Percentiles rank a stretch among this genome's conserved stretches.
These are phyloP conservation scores for Petrolisthes cinctipes DNA, from an alignment of 2,888 invertebrate species.

Conservation along the genomic window DNA sequence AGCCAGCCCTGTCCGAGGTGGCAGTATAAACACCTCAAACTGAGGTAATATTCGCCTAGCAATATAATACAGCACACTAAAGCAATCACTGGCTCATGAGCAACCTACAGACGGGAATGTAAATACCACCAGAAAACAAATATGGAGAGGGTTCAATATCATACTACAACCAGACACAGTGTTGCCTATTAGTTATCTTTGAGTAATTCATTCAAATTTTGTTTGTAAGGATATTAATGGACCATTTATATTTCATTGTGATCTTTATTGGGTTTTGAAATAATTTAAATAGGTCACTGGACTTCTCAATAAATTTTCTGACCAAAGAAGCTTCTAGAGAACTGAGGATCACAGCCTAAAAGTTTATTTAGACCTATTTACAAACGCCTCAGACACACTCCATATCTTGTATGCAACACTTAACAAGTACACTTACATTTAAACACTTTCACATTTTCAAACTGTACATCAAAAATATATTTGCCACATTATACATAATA, in stretches of 20 bases:
- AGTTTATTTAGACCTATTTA: constrained; percentile 62
- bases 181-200: not conserved
- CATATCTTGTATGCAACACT: constrained; percentile 62
- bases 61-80: not conserved
- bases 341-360: constrained; percentile 65
- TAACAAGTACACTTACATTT: constrained; percentile 63
- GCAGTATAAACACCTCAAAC: too few species aligned
- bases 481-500: constrained; percentile 63
- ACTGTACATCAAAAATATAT: constrained; percentile 64
- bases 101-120: not conserved
- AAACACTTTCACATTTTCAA: constrained; percentile 62
- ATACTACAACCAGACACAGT: not conserved
- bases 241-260: constrained; percentile 45
- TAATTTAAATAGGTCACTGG: constrained; percentile 65
- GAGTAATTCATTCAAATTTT: constrained; percentile 2
- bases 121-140: not conserved
- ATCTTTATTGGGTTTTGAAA: constrained; percentile 64
- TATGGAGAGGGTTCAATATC: not conserved
- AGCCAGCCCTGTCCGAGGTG: too few species aligned
- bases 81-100: not conserved
- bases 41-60: too few species aligned
- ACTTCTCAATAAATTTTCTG: constrained; percentile 61
- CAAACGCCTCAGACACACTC: constrained; percentile 61
- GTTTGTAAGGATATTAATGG: not conserved
- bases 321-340: constrained; percentile 65